Percentiles rank a stretch among this genome's conserved stretches.
Evolutionary conservation across 1,140 invertebrate species (phyloP).

Genomic region (Drosophila orena): DNA sequence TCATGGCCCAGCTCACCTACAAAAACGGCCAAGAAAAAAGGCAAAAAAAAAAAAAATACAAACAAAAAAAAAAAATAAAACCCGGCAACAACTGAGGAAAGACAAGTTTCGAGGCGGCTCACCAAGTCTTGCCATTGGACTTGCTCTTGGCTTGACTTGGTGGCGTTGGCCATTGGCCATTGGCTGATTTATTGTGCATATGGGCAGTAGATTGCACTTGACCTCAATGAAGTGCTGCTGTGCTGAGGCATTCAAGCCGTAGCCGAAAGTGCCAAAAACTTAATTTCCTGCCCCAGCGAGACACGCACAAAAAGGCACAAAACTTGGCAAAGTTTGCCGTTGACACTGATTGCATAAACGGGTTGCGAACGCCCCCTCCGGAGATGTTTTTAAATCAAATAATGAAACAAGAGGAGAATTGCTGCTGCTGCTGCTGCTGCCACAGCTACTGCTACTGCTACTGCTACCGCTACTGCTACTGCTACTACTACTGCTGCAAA

Average conservation of each 20-base stretch:
- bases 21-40: slow-evolving; percentile 62
- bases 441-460: too few species aligned
- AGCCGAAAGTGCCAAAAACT: slow-evolving; percentile 23
- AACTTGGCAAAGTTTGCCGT: slow-evolving; percentile 32
- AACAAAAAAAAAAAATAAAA: slow-evolving; percentile 19
- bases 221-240: slow-evolving; percentile 57
- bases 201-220: slow-evolving; percentile 58
- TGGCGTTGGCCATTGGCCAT: slow-evolving; percentile 48
- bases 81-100: slow-evolving; percentile 29
- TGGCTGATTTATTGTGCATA: slow-evolving; percentile 74
- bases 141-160: slow-evolving; percentile 76
- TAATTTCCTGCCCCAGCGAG: slow-evolving; percentile 42
- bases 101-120: slow-evolving; percentile 72
- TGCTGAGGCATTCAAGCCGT: not conserved
- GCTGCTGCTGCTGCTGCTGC: too few species aligned
- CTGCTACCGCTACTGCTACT: too few species aligned
- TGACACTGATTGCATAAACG: slow-evolving; percentile 70
- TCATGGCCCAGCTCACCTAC: slow-evolving; percentile 83
- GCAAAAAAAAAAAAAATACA: slow-evolving; percentile 24
- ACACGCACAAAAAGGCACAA: slow-evolving; percentile 14
- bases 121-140: slow-evolving; percentile 73
- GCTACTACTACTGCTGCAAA: not conserved
- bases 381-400: slow-evolving; percentile 64
- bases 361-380: slow-evolving; percentile 16
- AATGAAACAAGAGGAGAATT: slow-evolving; percentile 39